phyloP scores from a whole-genome alignment of 2,113 vertebrate species.

The Sitta europaea region DNA sequence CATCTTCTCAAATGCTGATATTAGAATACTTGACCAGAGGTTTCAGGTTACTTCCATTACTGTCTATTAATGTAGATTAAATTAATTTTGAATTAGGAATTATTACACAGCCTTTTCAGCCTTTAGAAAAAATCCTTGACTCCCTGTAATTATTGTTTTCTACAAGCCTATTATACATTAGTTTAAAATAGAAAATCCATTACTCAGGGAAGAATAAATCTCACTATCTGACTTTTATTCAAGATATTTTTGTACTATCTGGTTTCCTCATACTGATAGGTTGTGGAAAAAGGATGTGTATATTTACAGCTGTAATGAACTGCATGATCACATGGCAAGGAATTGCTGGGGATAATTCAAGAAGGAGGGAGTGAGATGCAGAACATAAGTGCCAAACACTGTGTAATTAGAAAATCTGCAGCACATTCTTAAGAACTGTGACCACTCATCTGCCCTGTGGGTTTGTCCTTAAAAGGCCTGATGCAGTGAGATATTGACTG shows the following conservation, averaged over 20 bases:
- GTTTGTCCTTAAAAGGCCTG: background rate
- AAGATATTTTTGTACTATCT: background rate
- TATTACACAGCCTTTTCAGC: background rate
- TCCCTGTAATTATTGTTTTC: conserved; percentile 1
- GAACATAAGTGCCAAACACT: background rate
- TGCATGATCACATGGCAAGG: background rate
- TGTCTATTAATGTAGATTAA: background rate
- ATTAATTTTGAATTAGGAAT: conserved; percentile 16
- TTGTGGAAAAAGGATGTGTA: background rate
- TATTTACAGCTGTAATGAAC: conserved; percentile 8
- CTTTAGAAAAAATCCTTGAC: background rate
- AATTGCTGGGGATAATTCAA: background rate
- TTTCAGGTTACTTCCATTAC: conserved; percentile 31
- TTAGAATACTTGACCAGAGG: background rate
- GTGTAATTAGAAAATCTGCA: background rate
- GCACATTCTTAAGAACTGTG: background rate
- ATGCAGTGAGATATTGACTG: background rate
- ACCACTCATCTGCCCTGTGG: background rate
- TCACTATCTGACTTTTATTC: background rate
- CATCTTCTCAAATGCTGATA: background rate
- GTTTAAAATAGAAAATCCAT: background rate
- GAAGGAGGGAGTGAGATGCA: background rate
- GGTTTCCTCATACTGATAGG: background rate
- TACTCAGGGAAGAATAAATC: background rate
- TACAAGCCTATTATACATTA: background rate